Base-by-base conservation (phyloP, 2,113 vertebrate genomes). In the Notothenia rossii region DNA sequence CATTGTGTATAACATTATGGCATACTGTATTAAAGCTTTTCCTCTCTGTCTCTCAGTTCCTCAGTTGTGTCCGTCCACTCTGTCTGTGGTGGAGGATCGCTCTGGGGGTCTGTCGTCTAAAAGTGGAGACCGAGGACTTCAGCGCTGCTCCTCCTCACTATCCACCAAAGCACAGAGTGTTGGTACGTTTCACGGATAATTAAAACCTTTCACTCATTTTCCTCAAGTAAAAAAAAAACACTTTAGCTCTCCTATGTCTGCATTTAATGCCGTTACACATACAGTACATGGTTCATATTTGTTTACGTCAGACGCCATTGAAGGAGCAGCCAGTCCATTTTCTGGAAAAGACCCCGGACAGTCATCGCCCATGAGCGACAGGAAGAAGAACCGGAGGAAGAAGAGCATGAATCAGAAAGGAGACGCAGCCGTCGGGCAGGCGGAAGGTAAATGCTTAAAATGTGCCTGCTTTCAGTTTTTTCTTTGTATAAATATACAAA, bases 331-430 rank as follows among this genome's bases (percentile, higher is more conserved):
- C 64, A 93, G 94, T 86, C 95, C 94, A 0, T 87, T 96, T 75
- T 88, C 94, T 36, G 90, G 91, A 53, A 96, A 95, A 82, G 97
- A 98, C 17, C 91, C 94, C 0, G 85, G 94, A 0, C 96, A 97
- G 8, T 86, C 95, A 0, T 99, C 98, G 1, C 98, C 98, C 1
- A 95, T 98, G 96, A 94, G 94, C 11, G 96, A 96, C 93, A 90
- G 96, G 84, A 99, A 98, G 95, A 99, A 99, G 89, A 96, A 98
- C 88, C 91, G 96, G 18, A 92, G 97, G 94, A 99, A 99, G 95
- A 97, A 99, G 86, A 93, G 97, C 88, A 95, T 90, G 81, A 98
- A 97, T 0, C 96, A 97, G 0, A 99, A 97, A 94, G 98, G 97
- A 0, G 98, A 99, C 25, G 86, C 95, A 1, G 96, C 96, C 0